These are phyloP conservation scores for Tenthredo distinguenda DNA, from an alignment of 2,888 invertebrate genomes.

Conservation along the genomic window DNA sequence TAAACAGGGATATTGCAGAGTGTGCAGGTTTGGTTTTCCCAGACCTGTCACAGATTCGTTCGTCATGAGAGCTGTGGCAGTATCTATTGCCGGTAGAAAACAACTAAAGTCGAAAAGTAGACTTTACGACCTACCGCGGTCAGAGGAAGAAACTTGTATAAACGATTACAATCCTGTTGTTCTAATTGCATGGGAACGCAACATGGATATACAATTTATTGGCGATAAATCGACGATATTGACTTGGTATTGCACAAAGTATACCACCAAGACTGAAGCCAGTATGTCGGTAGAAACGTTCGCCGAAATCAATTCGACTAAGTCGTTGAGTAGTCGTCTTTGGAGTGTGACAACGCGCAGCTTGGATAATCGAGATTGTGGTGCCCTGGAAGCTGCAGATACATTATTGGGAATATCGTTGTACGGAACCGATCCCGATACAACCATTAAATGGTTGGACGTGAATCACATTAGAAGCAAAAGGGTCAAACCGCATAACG, in stretches of 20 bases:
- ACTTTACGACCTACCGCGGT: constrained; percentile 65
- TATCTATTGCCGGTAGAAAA: constrained; percentile 65
- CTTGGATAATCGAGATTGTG: too few species aligned
- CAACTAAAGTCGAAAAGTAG: constrained; percentile 60
- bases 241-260: constrained; percentile 66
- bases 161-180: constrained; percentile 68
- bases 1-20: constrained; percentile 54
- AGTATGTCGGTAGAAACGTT: constrained; percentile 61
- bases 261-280: constrained; percentile 67
- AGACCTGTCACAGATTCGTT: constrained; percentile 61
- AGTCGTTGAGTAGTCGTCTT: constrained; percentile 62
- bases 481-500: constrained; percentile 32
- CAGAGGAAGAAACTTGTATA: constrained; percentile 57
- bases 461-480: neutral
- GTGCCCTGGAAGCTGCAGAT: too few species aligned
- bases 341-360: constrained; percentile 59
- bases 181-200: constrained; percentile 67
- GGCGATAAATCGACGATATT: constrained; percentile 65
- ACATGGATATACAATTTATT: constrained; percentile 56
- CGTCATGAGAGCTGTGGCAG: constrained; percentile 60
- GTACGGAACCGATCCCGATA: constrained; percentile 67
- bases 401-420: constrained; percentile 56
- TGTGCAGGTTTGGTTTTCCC: constrained; percentile 66
- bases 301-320: constrained; percentile 66
- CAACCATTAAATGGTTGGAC: constrained; percentile 61